Base-by-base conservation (phyloP, 2,888 invertebrate species). In the Mesoligia furuncula region DNA sequence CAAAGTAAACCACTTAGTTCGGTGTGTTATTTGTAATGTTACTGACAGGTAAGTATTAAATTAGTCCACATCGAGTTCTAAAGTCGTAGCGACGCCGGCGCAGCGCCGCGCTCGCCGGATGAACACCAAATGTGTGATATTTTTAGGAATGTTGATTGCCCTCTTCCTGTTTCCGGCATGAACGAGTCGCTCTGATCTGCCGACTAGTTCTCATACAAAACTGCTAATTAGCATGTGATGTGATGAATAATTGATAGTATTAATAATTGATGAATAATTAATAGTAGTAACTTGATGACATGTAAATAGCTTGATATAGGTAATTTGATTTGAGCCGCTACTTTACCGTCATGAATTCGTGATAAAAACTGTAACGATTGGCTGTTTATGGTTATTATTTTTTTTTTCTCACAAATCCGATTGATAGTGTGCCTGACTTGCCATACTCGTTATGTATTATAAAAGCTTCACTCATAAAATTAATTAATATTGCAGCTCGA, bases 41-140 rank as follows among this genome's bases (percentile, higher is more conserved):
- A 85, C 72, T 72, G 77, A 75, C 75, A 84, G 87, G 76, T 85
- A 79, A 79, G 79, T 81, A 69, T 80, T 69, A 85, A 81, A 82
- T 85, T 80, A 80, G 83, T 83, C 64, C 66, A 83, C 83, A 78
- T 74, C 59, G 67, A 84, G 84, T 88, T 88, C 79, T 80, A 85
- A 81, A 84, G 85, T 70, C 80, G 83, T 64, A 75, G 76, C 73
- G 66, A 68, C 84, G 83, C 85, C 81, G 83, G 81, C 89, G 87
- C 81, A 87, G 87, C 89, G 86, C 81, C 87, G 85, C 85, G 88
- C 82, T 91, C 93, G 92, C 94, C 96, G 96, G 96, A 96, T 95
- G 96, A 95, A 93, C 95, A 95, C 96, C 96, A 95, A 96, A 96
- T 95, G 96, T 95, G 96, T 95, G 94, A 95, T 96, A 96, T 96